Conservation (phyloP, 23 tunicate genomes). For the Aplidium turbinatum region DNA sequence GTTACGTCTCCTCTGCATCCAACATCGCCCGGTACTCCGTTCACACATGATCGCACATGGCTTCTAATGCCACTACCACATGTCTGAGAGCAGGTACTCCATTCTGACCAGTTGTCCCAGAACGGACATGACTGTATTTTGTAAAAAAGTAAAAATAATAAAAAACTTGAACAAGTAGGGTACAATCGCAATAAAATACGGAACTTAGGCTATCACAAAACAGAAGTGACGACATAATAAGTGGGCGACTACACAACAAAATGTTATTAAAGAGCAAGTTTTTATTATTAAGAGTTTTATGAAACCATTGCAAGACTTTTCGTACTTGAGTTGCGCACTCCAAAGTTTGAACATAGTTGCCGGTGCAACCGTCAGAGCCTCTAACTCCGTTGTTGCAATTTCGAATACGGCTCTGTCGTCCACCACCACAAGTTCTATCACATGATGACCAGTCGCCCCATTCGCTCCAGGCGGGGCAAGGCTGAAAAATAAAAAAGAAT, state of each 20-base stretch:
- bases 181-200: too few relatives aligned
- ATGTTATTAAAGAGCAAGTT: too few relatives aligned
- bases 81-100: slow-evolving; percentile 45
- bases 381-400: slow-evolving; percentile 49
- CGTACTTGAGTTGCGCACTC: slow-evolving; percentile 52
- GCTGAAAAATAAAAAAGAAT: slow-evolving; percentile 52
- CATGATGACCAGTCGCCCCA: slow-evolving; percentile 75
- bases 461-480: slow-evolving; percentile 68
- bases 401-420: slow-evolving; percentile 53
- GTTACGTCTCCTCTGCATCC: slow-evolving; percentile 69
- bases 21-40: slow-evolving; percentile 57
- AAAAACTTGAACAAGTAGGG: neutral
- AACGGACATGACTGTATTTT: slow-evolving; percentile 64
- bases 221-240: too few relatives aligned
- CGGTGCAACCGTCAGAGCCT: slow-evolving; percentile 64
- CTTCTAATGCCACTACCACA: slow-evolving; percentile 75
- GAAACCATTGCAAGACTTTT: too few relatives aligned
- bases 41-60: slow-evolving; percentile 57
- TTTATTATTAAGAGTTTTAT: too few relatives aligned
- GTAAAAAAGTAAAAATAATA: neutral
- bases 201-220: too few relatives aligned
- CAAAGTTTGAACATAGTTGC: slow-evolving; percentile 8
- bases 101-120: slow-evolving; percentile 80
- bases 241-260: too few relatives aligned
- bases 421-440: slow-evolving; percentile 70